Conservation (phyloP, 2,113 vertebrate species). For the Paedocypris sp. region DNA sequence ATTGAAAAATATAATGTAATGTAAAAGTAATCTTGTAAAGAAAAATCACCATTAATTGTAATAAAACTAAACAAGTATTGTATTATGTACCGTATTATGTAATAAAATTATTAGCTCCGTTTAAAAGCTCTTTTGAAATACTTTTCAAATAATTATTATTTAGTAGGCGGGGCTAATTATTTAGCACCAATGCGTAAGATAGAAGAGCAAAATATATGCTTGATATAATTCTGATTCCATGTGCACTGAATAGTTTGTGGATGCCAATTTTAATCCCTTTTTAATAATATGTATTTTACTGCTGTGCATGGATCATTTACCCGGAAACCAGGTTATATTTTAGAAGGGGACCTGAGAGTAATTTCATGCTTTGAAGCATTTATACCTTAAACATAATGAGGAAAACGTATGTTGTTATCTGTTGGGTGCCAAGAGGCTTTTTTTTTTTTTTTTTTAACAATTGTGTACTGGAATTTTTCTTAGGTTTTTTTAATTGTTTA, state of each 20-base stretch:
- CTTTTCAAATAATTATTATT: too few species aligned
- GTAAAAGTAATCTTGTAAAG: too few species aligned
- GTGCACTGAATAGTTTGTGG: constrained; percentile 66
- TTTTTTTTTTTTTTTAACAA: too few species aligned
- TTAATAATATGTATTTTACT: constrained; percentile 83
- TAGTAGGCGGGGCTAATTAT: too few species aligned
- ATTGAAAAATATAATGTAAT: too few species aligned
- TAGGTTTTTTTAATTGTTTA: too few species aligned
- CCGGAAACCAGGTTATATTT: constrained; percentile 95
- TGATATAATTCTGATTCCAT: constrained; percentile 52
- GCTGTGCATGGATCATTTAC: constrained; percentile 87
- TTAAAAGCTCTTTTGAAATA: too few species aligned
- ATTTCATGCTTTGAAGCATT: constrained; percentile 98
- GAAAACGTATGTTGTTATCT: constrained; percentile 79
- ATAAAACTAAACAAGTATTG: too few species aligned
- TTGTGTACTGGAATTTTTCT: too few species aligned
- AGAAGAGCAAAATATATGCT: constrained; percentile 25
- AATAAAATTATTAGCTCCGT: too few species aligned
- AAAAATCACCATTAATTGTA: too few species aligned
- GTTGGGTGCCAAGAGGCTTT: constrained; percentile 57
- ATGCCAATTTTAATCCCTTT: constrained; percentile 86
- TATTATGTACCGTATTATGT: too few species aligned
- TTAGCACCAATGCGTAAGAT: constrained; percentile 18
- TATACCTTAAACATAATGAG: constrained; percentile 95
- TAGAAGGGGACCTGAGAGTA: constrained; percentile 88